Base-by-base conservation (phyloP, 1,140 invertebrate genomes). In the Drosophila navojoa region DNA sequence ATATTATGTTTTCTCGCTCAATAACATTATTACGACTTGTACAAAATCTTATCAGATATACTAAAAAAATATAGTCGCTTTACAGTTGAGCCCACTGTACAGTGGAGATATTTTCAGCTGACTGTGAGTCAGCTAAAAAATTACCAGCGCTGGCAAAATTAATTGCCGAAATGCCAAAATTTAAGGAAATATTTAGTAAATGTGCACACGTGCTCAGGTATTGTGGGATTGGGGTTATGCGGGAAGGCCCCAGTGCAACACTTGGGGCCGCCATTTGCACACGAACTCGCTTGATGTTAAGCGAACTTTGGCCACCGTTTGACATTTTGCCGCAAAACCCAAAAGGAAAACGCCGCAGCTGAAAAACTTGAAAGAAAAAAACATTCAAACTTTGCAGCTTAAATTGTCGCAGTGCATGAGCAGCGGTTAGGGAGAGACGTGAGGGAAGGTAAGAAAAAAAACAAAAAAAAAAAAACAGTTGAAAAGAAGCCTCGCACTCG, bases 251-350 rank as follows among this genome's bases (percentile, higher is more conserved):
- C 29, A 45, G 45, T 50, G 60, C 27, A 52, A 35, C 78, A 72
- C 58, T 54, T 71, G 81, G 57, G 66, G 67, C 77, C 66, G 75
- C 81, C 76, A 80, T 84, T 85, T 78, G 82, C 81, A 81, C 81
- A 62, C 54, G 55, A 75, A 63, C 61, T 60, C 61, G 60, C 66
- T 76, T 71, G 61, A 63, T 35, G 73, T 67, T 66, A 72, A 76
- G 68, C 79, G 71, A 86, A 86, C 82, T 86, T 86, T 81, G 79
- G 77, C 77, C 81, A 70, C 78, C 69, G 79, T 79, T 87, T 87
- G 84, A 80, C 84, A 87, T 89, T 87, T 87, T 84, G 76, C 79
- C 84, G 77, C 79, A 86, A 86, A 80, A 35, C 53, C 55, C 69
- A 71, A 76, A 72, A 76, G 64, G 45, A 89, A 67, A 72, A 77